These are phyloP conservation scores for Onychomys leucogaster DNA, from an alignment of 2,797 vertebrate genomes.

Conservation along the genomic window DNA sequence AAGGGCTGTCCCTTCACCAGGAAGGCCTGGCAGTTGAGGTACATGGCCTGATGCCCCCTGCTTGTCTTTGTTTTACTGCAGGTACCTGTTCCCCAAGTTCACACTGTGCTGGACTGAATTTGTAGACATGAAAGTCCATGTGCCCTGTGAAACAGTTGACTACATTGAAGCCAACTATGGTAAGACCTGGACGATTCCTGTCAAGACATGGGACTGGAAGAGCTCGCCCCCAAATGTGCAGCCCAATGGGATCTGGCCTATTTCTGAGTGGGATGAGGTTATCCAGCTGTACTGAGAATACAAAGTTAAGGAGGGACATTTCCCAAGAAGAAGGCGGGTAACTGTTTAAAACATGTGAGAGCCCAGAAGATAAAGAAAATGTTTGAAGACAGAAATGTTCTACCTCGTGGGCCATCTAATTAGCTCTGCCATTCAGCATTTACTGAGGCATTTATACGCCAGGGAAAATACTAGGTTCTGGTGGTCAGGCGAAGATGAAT, in stretches of 20 bases:
- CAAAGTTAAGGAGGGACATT: neutral
- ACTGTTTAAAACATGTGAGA: conserved; percentile 43
- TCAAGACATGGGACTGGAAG: conserved; percentile 97
- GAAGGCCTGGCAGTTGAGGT: neutral
- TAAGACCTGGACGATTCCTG: conserved; percentile 92
- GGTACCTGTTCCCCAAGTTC: conserved; percentile 93
- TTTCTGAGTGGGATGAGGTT: conserved; percentile 93
- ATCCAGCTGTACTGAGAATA: conserved; percentile 93
- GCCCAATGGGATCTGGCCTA: conserved; percentile 94
- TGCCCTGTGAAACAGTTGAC: conserved; percentile 94
- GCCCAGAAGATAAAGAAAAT: conserved; percentile 39
- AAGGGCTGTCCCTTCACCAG: neutral
- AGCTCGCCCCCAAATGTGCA: conserved; percentile 94
- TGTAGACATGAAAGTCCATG: conserved; percentile 93
- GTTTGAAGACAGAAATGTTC: conserved; percentile 6
- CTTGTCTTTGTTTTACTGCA: conserved; percentile 72
- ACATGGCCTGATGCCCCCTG: conserved; percentile 42
- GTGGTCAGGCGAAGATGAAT: neutral
- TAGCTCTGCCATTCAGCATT: neutral
- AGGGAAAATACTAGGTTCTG: neutral
- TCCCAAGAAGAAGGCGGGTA: neutral
- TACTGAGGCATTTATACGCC: neutral
- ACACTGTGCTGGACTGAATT: conserved; percentile 96
- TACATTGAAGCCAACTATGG: conserved; percentile 96
- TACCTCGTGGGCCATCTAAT: neutral